phyloP scores from a whole-genome alignment of 2,797 vertebrate species.

The Cercopithecus neglectus region DNA sequence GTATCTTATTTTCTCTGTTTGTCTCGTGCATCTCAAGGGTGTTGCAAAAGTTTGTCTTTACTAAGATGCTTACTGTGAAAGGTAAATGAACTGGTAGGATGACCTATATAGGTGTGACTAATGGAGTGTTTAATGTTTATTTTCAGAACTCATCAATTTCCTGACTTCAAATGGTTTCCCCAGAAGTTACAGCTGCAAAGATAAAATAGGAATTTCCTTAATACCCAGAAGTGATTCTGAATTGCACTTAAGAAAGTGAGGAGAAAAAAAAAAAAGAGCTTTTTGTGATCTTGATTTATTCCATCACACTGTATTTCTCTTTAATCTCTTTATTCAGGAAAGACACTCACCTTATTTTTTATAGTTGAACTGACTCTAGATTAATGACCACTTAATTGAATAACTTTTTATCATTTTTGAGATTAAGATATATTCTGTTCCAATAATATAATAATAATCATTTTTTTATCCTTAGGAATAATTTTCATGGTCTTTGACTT shows the following conservation, averaged over 20 bases:
- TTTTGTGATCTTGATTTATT: neutral
- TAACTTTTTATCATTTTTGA: neutral
- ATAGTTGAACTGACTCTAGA: neutral
- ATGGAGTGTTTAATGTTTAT: neutral
- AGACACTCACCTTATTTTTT: neutral
- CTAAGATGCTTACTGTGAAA: neutral
- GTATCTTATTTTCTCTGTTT: neutral
- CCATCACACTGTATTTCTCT: neutral
- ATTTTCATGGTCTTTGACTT: conserved; percentile 27
- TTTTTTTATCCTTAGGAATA: neutral
- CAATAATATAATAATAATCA: neutral
- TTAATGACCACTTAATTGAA: neutral
- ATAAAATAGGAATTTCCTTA: neutral
- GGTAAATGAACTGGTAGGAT: neutral
- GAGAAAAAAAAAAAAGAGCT: neutral
- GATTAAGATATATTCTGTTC: neutral
- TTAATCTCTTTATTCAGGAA: conserved; percentile 32
- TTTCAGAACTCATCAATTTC: neutral
- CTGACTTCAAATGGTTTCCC: neutral
- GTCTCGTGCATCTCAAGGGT: neutral
- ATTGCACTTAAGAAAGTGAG: neutral
- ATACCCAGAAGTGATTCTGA: neutral
- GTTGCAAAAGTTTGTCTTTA: conserved; percentile 10
- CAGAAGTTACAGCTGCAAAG: neutral
- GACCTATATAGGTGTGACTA: neutral